Evolutionary conservation across 2,797 vertebrate genomes (phyloP).

Genomic region (Tenualosa ilisha): DNA sequence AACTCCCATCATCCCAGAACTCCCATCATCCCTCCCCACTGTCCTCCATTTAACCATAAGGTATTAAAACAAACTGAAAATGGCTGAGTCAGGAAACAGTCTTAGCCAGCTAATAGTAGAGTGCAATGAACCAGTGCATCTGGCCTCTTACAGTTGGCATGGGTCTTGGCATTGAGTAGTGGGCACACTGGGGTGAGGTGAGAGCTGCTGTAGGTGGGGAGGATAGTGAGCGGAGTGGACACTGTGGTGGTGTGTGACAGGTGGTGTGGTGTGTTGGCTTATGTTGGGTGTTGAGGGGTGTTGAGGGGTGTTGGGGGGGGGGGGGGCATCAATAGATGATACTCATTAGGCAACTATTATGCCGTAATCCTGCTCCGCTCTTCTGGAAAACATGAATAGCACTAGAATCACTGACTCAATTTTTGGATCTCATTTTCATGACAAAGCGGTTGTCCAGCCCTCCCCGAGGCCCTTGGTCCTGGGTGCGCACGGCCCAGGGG

Average conservation of each 20-base stretch:
- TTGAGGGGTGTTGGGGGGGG: conserved; percentile 57
- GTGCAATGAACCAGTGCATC: conserved; percentile 38
- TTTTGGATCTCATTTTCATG: conserved; percentile 96
- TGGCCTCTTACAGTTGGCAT: conserved; percentile 57
- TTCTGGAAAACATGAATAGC: conserved; percentile 91
- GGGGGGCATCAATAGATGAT: conserved; percentile 60
- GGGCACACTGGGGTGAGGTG: background rate
- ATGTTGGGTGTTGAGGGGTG: conserved; percentile 44
- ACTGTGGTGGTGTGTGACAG: background rate
- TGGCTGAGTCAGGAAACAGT: conserved; percentile 46
- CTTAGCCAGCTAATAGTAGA: conserved; percentile 35
- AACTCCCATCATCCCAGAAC: background rate
- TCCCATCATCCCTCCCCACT: background rate
- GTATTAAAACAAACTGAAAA: conserved; percentile 34
- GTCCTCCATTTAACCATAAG: background rate
- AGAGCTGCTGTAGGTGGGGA: conserved; percentile 1
- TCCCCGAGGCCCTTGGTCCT: conserved; percentile 64
- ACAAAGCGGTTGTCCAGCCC: conserved; percentile 85
- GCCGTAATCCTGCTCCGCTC: conserved; percentile 88
- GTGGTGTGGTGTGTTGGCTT: conserved; percentile 45
- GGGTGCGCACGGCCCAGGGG: conserved; percentile 68
- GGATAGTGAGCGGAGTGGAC: conserved; percentile 10
- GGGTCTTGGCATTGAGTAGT: conserved; percentile 43
- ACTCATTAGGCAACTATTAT: conserved; percentile 76
- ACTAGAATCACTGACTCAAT: conserved; percentile 95